Base-by-base conservation (phyloP, 2,888 invertebrate genomes). In the Thecophora atra region DNA sequence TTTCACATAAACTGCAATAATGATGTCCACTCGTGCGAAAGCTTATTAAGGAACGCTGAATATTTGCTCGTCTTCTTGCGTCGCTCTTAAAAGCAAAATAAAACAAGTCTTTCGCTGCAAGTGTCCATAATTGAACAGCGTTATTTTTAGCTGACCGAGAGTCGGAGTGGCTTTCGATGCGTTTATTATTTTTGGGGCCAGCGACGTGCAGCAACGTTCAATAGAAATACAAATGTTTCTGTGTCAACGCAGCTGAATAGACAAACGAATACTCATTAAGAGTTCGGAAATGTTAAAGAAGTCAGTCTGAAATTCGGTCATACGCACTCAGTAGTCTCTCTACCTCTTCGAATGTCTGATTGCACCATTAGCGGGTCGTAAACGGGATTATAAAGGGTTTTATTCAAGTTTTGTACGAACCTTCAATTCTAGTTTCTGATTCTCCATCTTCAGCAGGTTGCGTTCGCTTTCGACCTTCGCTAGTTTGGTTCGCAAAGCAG, bases 351-450 rank as follows among this genome's bases (percentile, higher is more conserved):
- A n/a, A n/a, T n/a, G n/a, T n/a, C n/a, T n/a, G n/a, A n/a, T n/a
- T n/a, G n/a, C n/a, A n/a, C n/a, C n/a, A n/a, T n/a, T n/a, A n/a
- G n/a, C n/a, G n/a, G n/a, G n/a, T n/a, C n/a, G n/a, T n/a, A n/a
- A n/a, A n/a, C n/a, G n/a, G n/a, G n/a, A n/a, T n/a, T n/a, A n/a
- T n/a, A n/a, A n/a, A n/a, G n/a, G n/a, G n/a, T 37, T 37, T 37
- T 2, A 60, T 13, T 19, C 4, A 44, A 66, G 19, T 30, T 62
- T 47, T 24, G 37, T 68, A 85, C 92, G 89, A 86, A 98, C 97
- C 93, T 96, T 96, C 73, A 93, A 91, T 87, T 98, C 97, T 78
- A 97, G 88, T 87, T 93, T 93, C 82, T 96, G 96, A 82, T 94
- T 94, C 83, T 95, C 94, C 83, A 92, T 92, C 88, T 97, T 97